Conservation (phyloP, 2,113 vertebrate genomes). For the Smithornis capensis region DNA sequence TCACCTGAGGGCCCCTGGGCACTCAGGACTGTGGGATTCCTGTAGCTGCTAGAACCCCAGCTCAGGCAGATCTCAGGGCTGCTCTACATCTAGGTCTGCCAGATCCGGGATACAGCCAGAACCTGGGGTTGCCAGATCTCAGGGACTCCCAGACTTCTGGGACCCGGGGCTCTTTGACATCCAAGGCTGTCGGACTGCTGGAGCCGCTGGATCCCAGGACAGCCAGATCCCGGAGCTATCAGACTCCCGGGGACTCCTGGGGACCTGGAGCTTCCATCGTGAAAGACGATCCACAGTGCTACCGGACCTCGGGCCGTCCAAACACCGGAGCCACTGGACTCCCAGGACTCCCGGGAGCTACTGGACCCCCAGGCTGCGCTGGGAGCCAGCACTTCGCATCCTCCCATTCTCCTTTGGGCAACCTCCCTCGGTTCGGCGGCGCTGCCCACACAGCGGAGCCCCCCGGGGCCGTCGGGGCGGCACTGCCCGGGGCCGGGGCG, state of each 20-base stretch:
- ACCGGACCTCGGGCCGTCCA: background rate
- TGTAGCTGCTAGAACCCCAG: background rate
- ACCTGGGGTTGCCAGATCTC: background rate
- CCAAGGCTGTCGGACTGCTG: background rate
- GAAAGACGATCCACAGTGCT: background rate
- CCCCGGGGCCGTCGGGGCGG: background rate
- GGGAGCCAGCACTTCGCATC: background rate
- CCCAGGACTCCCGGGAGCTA: background rate
- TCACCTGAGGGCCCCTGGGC: background rate
- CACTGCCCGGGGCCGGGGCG: background rate
- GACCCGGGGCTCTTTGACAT: background rate
- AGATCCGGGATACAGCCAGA: background rate
- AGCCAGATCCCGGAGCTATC: background rate
- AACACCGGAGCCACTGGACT: background rate
- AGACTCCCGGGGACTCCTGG: background rate
- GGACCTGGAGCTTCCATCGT: background rate
- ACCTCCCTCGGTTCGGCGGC: background rate
- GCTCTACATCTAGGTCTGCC: background rate
- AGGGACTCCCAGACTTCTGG: background rate
- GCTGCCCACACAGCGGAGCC: background rate
- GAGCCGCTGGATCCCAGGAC: background rate
- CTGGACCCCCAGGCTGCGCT: background rate
- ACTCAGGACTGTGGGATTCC: background rate
- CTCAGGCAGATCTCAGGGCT: background rate
- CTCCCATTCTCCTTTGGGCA: background rate